Conservation (phyloP, 1,140 invertebrate species). For the Parapsyche elsis region DNA sequence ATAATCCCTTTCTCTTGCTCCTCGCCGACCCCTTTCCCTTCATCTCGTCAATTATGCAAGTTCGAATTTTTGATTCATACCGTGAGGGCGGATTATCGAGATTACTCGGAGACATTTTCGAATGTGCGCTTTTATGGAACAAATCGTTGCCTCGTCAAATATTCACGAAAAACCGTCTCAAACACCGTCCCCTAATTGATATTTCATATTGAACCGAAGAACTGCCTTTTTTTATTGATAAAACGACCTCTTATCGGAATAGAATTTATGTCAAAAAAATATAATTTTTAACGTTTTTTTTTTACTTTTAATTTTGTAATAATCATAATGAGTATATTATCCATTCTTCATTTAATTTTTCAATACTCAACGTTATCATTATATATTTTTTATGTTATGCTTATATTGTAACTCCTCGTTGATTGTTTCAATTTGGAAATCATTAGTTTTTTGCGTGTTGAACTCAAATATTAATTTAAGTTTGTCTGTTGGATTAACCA, state of each 20-base stretch:
- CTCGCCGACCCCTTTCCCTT: neutral
- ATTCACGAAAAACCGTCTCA: neutral
- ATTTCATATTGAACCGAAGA: neutral
- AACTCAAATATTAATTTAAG: conserved; percentile 7
- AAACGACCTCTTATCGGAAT: neutral
- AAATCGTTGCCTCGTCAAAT: neutral
- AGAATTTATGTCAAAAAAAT: too few relatives aligned
- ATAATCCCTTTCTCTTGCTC: neutral
- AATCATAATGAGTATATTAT: too few relatives aligned
- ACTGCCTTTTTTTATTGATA: neutral
- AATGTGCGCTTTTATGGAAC: conserved; percentile 11
- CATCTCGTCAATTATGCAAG: conserved; percentile 12
- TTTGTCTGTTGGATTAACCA: conserved; percentile 1
- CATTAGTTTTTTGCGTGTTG: neutral
- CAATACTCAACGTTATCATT: too few relatives aligned
- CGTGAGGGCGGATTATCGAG: conserved; percentile 27
- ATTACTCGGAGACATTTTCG: conserved; percentile 9
- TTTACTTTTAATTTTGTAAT: too few relatives aligned
- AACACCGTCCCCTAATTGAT: neutral
- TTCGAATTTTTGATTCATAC: conserved; percentile 21
- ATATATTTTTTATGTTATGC: too few relatives aligned
- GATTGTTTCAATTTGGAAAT: too few relatives aligned
- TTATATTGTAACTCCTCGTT: too few relatives aligned
- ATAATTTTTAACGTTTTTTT: neutral
- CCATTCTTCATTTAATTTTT: too few relatives aligned